Evolutionary conservation across 2,888 invertebrate species (phyloP), one percentile per base, ranked within the genome.

Genomic region (Oegoconia quadripuncta): DNA sequence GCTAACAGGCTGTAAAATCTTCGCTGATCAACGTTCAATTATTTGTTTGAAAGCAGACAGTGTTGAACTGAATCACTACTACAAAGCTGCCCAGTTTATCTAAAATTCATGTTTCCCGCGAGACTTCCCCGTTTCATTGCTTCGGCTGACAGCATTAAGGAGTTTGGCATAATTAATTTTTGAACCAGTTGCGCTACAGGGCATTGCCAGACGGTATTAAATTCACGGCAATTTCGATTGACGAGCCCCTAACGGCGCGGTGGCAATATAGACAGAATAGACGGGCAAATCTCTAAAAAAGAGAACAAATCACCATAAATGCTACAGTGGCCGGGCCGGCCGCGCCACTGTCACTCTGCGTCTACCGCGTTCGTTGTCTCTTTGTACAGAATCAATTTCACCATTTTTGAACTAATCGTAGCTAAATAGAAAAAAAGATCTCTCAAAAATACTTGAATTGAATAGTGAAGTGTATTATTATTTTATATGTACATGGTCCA

Each of bases 201-300:
- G 37, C 37, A 35, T 38, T 33, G 37, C 37, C 42, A 35, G 42
- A 34, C 50, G 39, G 46, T 46, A 47, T 45, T 48, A 47, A 32
- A 45, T 49, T 38, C 35, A 48, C 51, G 32, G 34, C 45, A 51
- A 46, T 58, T 53, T 47, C 51, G 46, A 53, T 48, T 61, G 36
- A 34, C 33, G 52, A 52, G 46, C 58, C 56, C 52, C 59, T 42
- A 42, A 52, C 48, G 59, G 49, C n/a, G n/a, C 50, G 48, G 42
- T 52, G 48, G 40, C 53, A 51, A 55, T 58, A 62, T 63, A 57
- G 59, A 57, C 64, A 49, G 59, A 46, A 45, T 55, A 55, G 66
- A 71, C 64, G 63, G 48, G 59, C 38, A 64, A 67, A 68, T 64
- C 62, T 60, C 55, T 48, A 57, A 64, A 69, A 72, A 71, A 55